Conservation (phyloP, 2,888 invertebrate genomes). For the Nomada flava region DNA sequence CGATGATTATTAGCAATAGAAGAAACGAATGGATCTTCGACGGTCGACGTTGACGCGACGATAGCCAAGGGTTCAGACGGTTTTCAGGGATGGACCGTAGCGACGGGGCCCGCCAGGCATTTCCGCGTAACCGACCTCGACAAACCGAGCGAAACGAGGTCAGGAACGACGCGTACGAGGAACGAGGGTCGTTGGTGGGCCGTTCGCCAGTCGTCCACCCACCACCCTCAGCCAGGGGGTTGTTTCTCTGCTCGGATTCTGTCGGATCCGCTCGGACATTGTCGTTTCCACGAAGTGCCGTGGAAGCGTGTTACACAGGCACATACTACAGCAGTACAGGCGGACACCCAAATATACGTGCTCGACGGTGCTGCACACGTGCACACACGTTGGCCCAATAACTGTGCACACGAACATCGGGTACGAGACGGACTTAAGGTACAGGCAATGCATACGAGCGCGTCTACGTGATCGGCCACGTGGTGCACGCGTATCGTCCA, state of each 20-base stretch:
- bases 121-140: conserved; percentile 80
- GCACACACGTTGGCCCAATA: conserved; percentile 5
- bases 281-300: conserved; percentile 43
- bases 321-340: conserved; percentile 23
- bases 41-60: conserved; percentile 1
- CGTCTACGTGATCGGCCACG: conserved; percentile 10
- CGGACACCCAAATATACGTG: conserved; percentile 22
- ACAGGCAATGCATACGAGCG: conserved; percentile 39
- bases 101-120: conserved; percentile 52
- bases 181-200: conserved; percentile 67
- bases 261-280: conserved; percentile 70
- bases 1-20: background rate
- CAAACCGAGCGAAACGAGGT: conserved; percentile 80
- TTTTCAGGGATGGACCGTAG: conserved; percentile 15
- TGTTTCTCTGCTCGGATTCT: conserved; percentile 67
- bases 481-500: background rate
- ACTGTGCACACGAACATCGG: conserved; percentile 7
- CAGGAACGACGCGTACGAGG: conserved; percentile 76
- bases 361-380: background rate
- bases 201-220: conserved; percentile 53
- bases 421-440: conserved; percentile 24
- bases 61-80: conserved; percentile 8
- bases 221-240: conserved; percentile 56
- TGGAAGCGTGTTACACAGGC: conserved; percentile 54
- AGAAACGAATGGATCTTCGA: background rate